These are phyloP conservation scores for Campylorhamphus procurvoides DNA, from an alignment of 2,113 vertebrate genomes.

Conservation along the genomic window DNA sequence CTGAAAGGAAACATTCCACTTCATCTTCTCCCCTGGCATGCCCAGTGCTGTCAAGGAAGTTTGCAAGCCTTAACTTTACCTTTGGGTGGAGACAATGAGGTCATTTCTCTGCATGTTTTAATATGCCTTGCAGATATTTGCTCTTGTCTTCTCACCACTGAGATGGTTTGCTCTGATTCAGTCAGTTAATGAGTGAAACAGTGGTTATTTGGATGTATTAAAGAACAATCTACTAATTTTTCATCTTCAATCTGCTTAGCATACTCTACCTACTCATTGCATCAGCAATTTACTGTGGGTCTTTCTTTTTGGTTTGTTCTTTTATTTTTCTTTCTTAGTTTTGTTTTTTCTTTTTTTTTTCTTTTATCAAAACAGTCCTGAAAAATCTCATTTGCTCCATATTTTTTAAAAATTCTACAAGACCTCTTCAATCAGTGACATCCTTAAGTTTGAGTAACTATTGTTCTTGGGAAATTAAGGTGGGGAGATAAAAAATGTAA, in stretches of 20 bases:
- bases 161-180: slow-evolving; percentile 32
- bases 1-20: not conserved
- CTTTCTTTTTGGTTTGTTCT: not conserved
- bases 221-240: not conserved
- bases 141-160: not conserved
- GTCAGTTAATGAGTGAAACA: slow-evolving; percentile 13
- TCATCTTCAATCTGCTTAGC: not conserved
- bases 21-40: not conserved
- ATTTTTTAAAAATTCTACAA: slow-evolving; percentile 2
- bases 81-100: slow-evolving; percentile 36
- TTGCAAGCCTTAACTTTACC: slow-evolving; percentile 20
- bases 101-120: slow-evolving; percentile 61
- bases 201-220: slow-evolving; percentile 28
- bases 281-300: not conserved
- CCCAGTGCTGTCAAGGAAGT: not conserved
- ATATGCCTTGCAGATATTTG: slow-evolving; percentile 5
- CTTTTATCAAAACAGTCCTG: not conserved
- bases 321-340: not conserved
- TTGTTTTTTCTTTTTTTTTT: not conserved
- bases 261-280: not conserved
- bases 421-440: not conserved
- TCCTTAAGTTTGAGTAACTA: not conserved
- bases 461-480: not conserved
- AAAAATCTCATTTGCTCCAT: slow-evolving; percentile 27
- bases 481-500: not conserved